Conservation (phyloP, 2,113 vertebrate genomes). For the Pteronura brasiliensis region DNA sequence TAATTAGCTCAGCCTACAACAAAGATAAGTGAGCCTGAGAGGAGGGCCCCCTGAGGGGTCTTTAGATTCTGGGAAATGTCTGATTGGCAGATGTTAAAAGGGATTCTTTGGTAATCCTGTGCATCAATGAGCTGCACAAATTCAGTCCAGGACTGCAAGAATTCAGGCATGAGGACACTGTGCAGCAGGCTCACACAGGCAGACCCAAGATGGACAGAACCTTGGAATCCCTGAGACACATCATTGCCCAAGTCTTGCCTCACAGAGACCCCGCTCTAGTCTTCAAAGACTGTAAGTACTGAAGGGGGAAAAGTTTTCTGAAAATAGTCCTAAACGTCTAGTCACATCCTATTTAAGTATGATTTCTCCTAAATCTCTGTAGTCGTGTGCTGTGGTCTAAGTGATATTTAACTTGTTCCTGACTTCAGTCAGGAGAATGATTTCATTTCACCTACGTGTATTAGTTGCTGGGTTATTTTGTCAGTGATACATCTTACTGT, state of each 20-base stretch:
- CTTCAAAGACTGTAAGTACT: slow-evolving; percentile 90
- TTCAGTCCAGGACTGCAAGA: slow-evolving; percentile 73
- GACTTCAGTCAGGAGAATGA: slow-evolving; percentile 54
- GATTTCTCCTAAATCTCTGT: slow-evolving; percentile 54
- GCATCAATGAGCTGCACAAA: slow-evolving; percentile 82
- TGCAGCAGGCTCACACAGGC: slow-evolving; percentile 69
- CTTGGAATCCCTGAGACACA: slow-evolving; percentile 81
- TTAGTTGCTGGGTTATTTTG: slow-evolving; percentile 21
- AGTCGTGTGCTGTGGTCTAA: slow-evolving; percentile 59
- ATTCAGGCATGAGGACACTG: slow-evolving; percentile 80
- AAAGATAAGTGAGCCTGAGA: slow-evolving; percentile 88
- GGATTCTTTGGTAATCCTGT: slow-evolving; percentile 81
- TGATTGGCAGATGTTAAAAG: slow-evolving; percentile 84
- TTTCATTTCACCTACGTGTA: slow-evolving; percentile 56
- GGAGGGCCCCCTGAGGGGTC: slow-evolving; percentile 82
- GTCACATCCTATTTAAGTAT: slow-evolving; percentile 61
- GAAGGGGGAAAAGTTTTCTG: slow-evolving; percentile 18
- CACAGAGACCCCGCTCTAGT: slow-evolving; percentile 82
- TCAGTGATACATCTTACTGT: slow-evolving; percentile 24
- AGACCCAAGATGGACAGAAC: slow-evolving; percentile 81
- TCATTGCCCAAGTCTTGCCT: slow-evolving; percentile 80
- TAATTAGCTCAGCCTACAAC: slow-evolving; percentile 89
- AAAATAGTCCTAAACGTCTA: slow-evolving; percentile 55
- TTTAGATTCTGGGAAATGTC: slow-evolving; percentile 80
- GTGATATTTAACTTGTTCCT: slow-evolving; percentile 71